These are phyloP conservation scores for Mylabris sibirica DNA, from an alignment of 2,888 invertebrate genomes.

Conservation along the genomic window DNA sequence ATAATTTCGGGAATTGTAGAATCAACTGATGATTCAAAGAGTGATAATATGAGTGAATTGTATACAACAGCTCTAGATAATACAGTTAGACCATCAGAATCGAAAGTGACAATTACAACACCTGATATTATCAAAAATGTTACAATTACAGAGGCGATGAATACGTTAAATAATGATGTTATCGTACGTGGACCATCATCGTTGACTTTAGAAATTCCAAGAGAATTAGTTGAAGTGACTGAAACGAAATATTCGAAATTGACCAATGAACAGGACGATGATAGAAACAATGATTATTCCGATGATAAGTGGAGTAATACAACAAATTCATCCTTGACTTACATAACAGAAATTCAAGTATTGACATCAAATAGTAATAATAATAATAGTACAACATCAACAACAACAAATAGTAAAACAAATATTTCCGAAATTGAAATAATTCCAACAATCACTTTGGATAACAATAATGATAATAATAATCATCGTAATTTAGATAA, in stretches of 20 bases:
- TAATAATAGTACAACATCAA: background rate
- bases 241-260: constrained; percentile 27
- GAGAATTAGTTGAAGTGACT: constrained; percentile 31
- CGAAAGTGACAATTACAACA: constrained; percentile 62
- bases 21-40: constrained; percentile 62
- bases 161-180: constrained; percentile 52
- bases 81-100: constrained; percentile 58
- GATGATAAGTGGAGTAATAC: constrained; percentile 40
- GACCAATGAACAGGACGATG: constrained; percentile 8
- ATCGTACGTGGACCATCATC: constrained; percentile 50
- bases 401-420: constrained; percentile 26
- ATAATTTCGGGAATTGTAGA: constrained; percentile 46
- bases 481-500: constrained; percentile 58
- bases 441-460: constrained; percentile 57
- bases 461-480: constrained; percentile 52
- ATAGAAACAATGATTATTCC: constrained; percentile 18
- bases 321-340: constrained; percentile 63
- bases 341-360: constrained; percentile 79
- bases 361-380: constrained; percentile 61
- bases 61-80: constrained; percentile 64
- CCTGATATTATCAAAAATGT: constrained; percentile 60
- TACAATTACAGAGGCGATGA: constrained; percentile 55
- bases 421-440: constrained; percentile 54
- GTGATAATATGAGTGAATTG: constrained; percentile 59
- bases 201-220: constrained; percentile 49